Evolutionary conservation across 2,888 invertebrate species (phyloP), one percentile per base, ranked within the genome.

Genomic region (Macrostomum cliftonense): DNA sequence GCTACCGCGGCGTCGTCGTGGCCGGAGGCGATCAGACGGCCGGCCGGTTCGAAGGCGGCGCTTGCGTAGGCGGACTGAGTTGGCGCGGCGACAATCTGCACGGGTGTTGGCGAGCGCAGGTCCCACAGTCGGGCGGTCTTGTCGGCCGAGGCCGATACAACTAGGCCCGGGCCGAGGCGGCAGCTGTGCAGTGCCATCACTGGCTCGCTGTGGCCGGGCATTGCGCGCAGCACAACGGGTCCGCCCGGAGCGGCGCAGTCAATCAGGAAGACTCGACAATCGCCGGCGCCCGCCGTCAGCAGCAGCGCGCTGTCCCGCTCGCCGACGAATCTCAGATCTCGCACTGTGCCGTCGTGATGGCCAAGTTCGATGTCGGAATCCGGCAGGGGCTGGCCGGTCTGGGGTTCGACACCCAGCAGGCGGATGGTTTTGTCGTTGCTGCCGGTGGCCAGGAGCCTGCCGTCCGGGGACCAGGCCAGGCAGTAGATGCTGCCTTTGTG

Each of bases 61-160:
- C 86, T 81, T 0, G 91, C 87, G 17, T 93, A 93, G 0, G 91
- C 82, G 5, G 28, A 28, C 28, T 28, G 28, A 9, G 5, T 28
- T 4, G 28, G 28, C 28, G 28, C 28, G 28, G 28, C 28, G 5
- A 56, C 49, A 2, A 52, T 47, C 19, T 54, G 54, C 46, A 91
- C 86, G 65, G 93, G 89, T 43, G 88, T 85, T 48, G 88, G 78
- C 0, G 88, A 85, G 58, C 97, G 76, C 48, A 97, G 74, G 69
- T 97, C 97, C 95, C 95, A 97, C 71, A 97, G 87, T 43, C 95
- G 77, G n/a, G 95, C 85, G 0, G 89, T 85, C 73, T 88, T 86
- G 72, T 97, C 97, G 71, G 93, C 89, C 12, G 88, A 87, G 38
- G 93, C 93, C 55, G 88, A 89, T 9, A 87, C 91, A 7, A 28